Evolutionary conservation across 2,888 invertebrate species (phyloP).

Genomic region (Coenonympha glycerion): DNA sequence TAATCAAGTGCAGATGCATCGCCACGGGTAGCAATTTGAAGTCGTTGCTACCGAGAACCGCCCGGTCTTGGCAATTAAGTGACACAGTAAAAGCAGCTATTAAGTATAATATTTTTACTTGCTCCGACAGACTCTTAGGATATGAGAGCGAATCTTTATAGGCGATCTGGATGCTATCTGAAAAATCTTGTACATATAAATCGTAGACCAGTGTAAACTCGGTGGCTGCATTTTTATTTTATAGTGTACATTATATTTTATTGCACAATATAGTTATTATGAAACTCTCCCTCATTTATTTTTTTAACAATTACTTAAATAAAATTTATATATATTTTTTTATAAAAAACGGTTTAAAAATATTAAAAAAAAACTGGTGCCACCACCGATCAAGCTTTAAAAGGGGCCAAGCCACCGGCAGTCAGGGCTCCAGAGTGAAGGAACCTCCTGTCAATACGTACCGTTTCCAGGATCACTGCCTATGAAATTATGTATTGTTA

Average conservation of each 20-base stretch:
- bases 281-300: too few species aligned
- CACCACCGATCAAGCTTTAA: too few species aligned
- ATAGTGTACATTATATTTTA: not conserved
- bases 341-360: too few species aligned
- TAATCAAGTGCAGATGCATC: conserved; percentile 55
- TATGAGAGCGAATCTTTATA: conserved; percentile 27
- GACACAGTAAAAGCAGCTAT: conserved; percentile 56
- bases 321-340: too few species aligned
- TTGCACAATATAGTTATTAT: not conserved
- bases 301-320: too few species aligned
- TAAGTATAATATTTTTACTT: conserved; percentile 43
- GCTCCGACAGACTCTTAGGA: conserved; percentile 26
- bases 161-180: conserved; percentile 22
- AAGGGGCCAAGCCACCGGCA: too few species aligned
- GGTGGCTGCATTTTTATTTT: not conserved
- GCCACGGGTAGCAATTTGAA: conserved; percentile 60
- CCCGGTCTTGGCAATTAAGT: conserved; percentile 65
- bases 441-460: too few species aligned
- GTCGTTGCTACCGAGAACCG: conserved; percentile 54
- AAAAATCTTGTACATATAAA: conserved; percentile 10
- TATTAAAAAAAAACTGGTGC: too few species aligned
- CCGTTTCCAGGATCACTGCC: too few species aligned
- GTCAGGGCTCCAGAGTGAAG: too few species aligned
- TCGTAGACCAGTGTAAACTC: not conserved
- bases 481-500: too few species aligned